These are phyloP conservation scores for Drosophila peninsularis DNA, from an alignment of 2,888 invertebrate genomes.

Conservation along the genomic window DNA sequence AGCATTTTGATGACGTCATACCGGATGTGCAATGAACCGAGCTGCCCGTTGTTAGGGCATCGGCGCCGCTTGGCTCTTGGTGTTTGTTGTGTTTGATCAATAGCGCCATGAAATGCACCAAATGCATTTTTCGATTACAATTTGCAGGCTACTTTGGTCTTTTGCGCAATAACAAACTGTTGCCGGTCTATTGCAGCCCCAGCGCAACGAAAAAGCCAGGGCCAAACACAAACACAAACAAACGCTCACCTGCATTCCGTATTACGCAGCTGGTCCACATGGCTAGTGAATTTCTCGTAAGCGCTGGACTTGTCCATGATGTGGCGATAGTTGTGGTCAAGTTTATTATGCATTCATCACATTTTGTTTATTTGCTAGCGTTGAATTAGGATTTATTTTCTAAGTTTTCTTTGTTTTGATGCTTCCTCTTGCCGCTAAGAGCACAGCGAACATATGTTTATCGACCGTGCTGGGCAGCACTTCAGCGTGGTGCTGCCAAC, in stretches of 20 bases:
- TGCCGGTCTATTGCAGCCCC: slow-evolving; percentile 57
- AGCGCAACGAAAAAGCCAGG: background rate
- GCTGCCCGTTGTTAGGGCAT: background rate
- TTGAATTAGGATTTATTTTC: slow-evolving; percentile 6
- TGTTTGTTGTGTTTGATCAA: slow-evolving; percentile 14
- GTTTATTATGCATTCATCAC: slow-evolving; percentile 25
- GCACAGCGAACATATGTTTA: slow-evolving; percentile 42
- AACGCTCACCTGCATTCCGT: slow-evolving; percentile 84
- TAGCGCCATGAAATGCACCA: background rate
- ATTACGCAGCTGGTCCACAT: slow-evolving; percentile 83
- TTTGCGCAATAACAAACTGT: slow-evolving; percentile 63
- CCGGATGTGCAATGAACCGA: slow-evolving; percentile 7
- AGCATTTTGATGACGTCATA: slow-evolving; percentile 52
- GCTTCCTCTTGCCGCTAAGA: slow-evolving; percentile 46
- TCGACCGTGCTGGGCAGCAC: slow-evolving; percentile 38
- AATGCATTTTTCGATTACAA: background rate
- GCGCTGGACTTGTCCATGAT: slow-evolving; percentile 80
- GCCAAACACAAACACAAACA: slow-evolving; percentile 4
- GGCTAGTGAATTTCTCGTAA: slow-evolving; percentile 81
- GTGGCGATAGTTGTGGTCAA: slow-evolving; percentile 2
- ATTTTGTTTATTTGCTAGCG: slow-evolving; percentile 45
- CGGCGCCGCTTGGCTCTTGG: background rate
- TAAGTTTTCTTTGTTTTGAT: slow-evolving; percentile 59
- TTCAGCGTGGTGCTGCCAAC: slow-evolving; percentile 30
- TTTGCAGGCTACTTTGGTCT: background rate